Evolutionary conservation across 2,888 invertebrate species (phyloP), one percentile per base, ranked within the genome.

Genomic region (Andricus curvator): DNA sequence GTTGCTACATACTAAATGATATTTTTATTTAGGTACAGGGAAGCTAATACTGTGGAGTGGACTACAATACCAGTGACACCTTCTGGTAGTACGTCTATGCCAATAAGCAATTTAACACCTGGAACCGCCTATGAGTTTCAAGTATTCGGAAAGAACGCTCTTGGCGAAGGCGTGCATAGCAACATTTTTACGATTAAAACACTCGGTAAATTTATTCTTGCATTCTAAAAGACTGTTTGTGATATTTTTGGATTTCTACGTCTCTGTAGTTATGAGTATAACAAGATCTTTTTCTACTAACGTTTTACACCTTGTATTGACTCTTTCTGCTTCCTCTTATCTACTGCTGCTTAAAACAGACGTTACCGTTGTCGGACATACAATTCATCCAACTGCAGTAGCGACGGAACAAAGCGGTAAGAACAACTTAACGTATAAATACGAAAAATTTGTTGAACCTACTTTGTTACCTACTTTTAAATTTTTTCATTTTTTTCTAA

Each of bases 131-230:
- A 99, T 93, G 98, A 99, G 93, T 99, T 99, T 93, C 98, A 98
- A 94, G 98, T 99, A 81, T 96, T 98, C 88, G 98, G 99, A 81
- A 97, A 98, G 92, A 99, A 99, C 93, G 96, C 97, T 20, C 95
- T 98, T 80, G 99, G 99, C 84, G 98, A 98, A 91, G 99, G 99
- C 84, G 97, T 98, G 96, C 97, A 97, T 95, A 98, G 98, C 94
- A 97, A 98, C 93, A 96, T 97, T 83, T 97, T 98, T 91, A 97
- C 96, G 81, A 97, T 98, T 87, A 95, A 96, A 91, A 99, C 99
- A 80, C 94, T 97, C 91, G 98, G 98, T 98, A 94, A 94, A 95
- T 93, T 37, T 66, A 15, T 66, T 66, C 33, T 48, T 48, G 48
- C 9, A 33, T 68, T 65, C n/a, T 60, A 4, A 60, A 22, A 22